Base-by-base conservation (phyloP, 2,888 invertebrate species). In the Cantharis flavilabris region DNA sequence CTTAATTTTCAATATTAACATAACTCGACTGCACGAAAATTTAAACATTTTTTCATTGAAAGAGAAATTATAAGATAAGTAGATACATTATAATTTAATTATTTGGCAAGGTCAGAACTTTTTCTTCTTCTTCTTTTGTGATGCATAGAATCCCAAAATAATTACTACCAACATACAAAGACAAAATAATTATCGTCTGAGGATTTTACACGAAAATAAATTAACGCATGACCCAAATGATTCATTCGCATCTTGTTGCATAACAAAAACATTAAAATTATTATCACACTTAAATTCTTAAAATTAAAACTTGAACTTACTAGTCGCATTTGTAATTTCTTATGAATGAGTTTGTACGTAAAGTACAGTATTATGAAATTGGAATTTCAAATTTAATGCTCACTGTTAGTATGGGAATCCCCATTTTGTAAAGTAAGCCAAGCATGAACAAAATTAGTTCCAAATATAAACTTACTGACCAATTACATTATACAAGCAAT, bases 291-390 rank as follows among this genome's bases (percentile, higher is more conserved):
- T n/a, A 62, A 30, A 63, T 72, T 72, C 70, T 70, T 16, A 14
- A 33, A 70, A 70, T 16, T 33, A n/a, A 11, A 67, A 67, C 18
- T 26, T 67, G 67, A 63, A 62, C 14, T 28, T 14, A 28, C 18
- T 69, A 13, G n/a, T 5, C 13, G 10, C 49, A 28, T 49, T 16
- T 49, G 13, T 71, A 64, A 67, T 30, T 16, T 71, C 71, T 72
- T 69, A 70, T 76, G 72, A 76, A 76, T 76, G 72, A 72, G 69
- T 67, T 72, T 69, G n/a, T 65, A 26, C 71, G 69, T 69, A 30
- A 71, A 71, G 23, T 65, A 62, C 33, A 16, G 16, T 23, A 14
- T 76, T 76, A 67, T 72, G 76, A 72, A 76, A 76, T 67, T 63
- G 76, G 72, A 30, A 72, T 71, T 69, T 64, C 72, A 63, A 30